Percentiles rank a stretch among this genome's conserved stretches.
Evolutionary conservation across 2,797 vertebrate genomes (phyloP).

Genomic region (Spondyliosoma cantharus): DNA sequence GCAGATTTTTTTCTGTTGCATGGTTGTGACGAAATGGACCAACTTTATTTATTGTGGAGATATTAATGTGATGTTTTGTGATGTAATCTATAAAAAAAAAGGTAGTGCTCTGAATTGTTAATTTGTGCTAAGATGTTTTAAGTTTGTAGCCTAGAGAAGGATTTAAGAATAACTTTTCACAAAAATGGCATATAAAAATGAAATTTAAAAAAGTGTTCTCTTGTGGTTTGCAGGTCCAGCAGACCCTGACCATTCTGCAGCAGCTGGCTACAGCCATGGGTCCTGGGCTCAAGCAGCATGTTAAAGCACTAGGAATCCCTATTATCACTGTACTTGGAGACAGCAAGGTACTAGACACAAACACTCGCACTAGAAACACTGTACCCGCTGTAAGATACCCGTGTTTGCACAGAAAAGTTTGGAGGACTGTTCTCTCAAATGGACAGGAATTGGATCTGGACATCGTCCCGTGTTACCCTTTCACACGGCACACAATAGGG

Average conservation of each 20-base stretch:
- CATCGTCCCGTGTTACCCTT: no score
- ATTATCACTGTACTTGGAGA: constrained; percentile 95
- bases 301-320: constrained; percentile 91
- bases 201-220: not conserved
- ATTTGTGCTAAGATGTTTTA: not conserved
- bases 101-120: no score
- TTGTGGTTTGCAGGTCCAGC: constrained; percentile 87
- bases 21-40: no score
- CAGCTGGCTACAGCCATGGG: constrained; percentile 94
- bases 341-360: constrained; percentile 89
- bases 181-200: not conserved
- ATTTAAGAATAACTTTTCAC: not conserved
- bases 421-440: no score
- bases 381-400: not conserved
- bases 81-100: no score
- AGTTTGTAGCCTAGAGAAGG: not conserved
- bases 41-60: not conserved
- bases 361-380: not conserved
- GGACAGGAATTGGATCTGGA: no score
- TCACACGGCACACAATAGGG: not conserved
- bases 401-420: no score
- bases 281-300: constrained; percentile 92
- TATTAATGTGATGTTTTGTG: no score
- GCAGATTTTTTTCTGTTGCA: not conserved
- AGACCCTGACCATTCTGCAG: constrained; percentile 93